These are phyloP conservation scores for Oeneis ivallda DNA, from an alignment of 2,888 invertebrate genomes.

Conservation along the genomic window DNA sequence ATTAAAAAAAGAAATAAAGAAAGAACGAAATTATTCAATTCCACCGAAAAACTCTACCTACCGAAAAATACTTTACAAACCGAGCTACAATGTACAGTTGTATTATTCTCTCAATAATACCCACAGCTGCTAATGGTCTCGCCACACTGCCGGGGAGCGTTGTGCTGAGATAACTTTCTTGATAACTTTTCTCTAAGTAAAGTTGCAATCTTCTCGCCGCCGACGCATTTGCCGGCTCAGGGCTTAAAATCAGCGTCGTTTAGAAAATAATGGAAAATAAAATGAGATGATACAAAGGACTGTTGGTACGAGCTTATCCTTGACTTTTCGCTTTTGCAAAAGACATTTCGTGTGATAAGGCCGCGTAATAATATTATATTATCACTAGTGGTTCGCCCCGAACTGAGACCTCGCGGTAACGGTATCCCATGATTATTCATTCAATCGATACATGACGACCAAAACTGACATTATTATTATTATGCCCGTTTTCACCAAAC, in stretches of 20 bases:
- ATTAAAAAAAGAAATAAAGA: too few relatives aligned
- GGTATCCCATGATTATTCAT: too few relatives aligned
- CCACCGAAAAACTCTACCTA: neutral
- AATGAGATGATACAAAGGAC: neutral
- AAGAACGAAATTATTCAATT: too few relatives aligned
- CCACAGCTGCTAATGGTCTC: slow-evolving; percentile 15
- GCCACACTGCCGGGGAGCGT: neutral
- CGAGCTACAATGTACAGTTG: neutral
- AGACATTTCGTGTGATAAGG: too few relatives aligned
- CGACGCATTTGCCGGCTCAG: slow-evolving; percentile 6
- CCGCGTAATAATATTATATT: too few relatives aligned
- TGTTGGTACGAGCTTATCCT: neutral
- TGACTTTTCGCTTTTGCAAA: too few relatives aligned
- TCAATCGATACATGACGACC: too few relatives aligned
- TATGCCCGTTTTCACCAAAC: too few relatives aligned
- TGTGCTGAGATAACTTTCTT: slow-evolving; percentile 19
- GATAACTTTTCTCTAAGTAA: slow-evolving; percentile 13
- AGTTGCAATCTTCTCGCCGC: slow-evolving; percentile 23
- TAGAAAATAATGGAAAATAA: slow-evolving; percentile 7
- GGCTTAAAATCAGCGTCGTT: slow-evolving; percentile 16
- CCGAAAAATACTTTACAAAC: neutral
- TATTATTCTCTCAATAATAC: slow-evolving; percentile 1
- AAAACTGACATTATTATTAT: too few relatives aligned
- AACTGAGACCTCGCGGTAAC: too few relatives aligned
- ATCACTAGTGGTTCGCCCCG: too few relatives aligned